These are phyloP conservation scores for Notodonta ziczac DNA, from an alignment of 2,888 invertebrate species.

Conservation along the genomic window DNA sequence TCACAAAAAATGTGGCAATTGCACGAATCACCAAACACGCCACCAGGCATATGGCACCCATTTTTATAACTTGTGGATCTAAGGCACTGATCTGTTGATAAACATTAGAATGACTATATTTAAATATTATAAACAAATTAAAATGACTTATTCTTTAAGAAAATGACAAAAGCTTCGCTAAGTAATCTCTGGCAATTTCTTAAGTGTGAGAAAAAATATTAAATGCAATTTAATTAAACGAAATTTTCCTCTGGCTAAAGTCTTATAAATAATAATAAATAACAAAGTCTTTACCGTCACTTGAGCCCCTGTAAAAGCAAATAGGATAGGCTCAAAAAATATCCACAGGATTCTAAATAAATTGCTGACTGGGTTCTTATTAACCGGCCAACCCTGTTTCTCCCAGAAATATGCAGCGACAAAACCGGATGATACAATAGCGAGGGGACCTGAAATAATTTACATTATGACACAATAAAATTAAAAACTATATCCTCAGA, in stretches of 20 bases:
- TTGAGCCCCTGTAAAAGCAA: slow-evolving; percentile 94
- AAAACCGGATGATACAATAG: slow-evolving; percentile 89
- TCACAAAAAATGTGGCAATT: slow-evolving; percentile 84
- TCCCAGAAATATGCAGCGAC: slow-evolving; percentile 89
- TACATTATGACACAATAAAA: slow-evolving; percentile 3
- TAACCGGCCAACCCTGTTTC: slow-evolving; percentile 89
- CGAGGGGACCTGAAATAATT: slow-evolving; percentile 85
- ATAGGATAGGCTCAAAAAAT: slow-evolving; percentile 94
- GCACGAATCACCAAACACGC: slow-evolving; percentile 85
- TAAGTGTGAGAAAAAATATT: too few species aligned
- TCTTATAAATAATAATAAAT: not conserved
- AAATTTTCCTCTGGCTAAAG: too few species aligned
- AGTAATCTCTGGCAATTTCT: too few species aligned
- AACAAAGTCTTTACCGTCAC: slow-evolving; percentile 84
- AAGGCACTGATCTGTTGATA: slow-evolving; percentile 79
- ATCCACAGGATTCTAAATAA: slow-evolving; percentile 93
- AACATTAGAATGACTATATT: not conserved
- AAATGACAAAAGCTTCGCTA: too few species aligned
- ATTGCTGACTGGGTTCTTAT: slow-evolving; percentile 90
- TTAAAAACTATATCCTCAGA: too few species aligned
- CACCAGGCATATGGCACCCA: slow-evolving; percentile 87
- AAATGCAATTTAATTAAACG: too few species aligned
- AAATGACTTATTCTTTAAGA: too few species aligned
- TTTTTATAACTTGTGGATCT: slow-evolving; percentile 86
- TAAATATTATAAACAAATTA: too few species aligned